Percentiles rank a stretch among this genome's conserved stretches.
Evolutionary conservation across 2,888 invertebrate genomes (phyloP).

Genomic region (Calliopum simillimum): DNA sequence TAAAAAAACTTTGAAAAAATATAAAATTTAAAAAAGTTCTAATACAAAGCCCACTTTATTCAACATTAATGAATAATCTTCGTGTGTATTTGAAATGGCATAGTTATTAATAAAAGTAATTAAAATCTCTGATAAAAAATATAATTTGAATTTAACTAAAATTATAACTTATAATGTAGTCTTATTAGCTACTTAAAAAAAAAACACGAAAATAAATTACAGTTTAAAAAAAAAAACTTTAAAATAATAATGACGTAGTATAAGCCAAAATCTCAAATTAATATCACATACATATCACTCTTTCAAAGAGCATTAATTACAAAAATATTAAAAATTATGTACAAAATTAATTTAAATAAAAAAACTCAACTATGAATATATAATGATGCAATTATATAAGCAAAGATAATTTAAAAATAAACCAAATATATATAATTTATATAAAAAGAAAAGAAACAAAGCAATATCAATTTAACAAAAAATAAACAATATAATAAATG

Average conservation of each 20-base stretch:
- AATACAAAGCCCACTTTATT: background rate
- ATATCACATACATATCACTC: constrained; percentile 62
- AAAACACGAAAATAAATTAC: background rate
- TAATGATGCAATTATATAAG: constrained; percentile 33
- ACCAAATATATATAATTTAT: too few relatives aligned
- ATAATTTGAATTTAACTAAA: background rate
- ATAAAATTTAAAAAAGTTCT: background rate
- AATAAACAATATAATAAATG: too few relatives aligned
- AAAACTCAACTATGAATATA: constrained; percentile 25
- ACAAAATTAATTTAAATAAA: constrained; percentile 26
- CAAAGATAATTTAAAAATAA: constrained; percentile 31
- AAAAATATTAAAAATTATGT: constrained; percentile 25
- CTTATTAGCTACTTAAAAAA: constrained; percentile 18
- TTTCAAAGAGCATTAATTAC: constrained; percentile 53
- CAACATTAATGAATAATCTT: background rate
- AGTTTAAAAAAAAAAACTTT: background rate
- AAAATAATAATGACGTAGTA: constrained; percentile 47
- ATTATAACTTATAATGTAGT: constrained; percentile 20
- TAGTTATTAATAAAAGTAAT: background rate
- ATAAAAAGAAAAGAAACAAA: too few relatives aligned
- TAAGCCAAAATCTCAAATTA: constrained; percentile 45
- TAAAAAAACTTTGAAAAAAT: background rate
- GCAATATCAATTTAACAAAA: too few relatives aligned
- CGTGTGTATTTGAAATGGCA: background rate
- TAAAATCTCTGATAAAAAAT: background rate